Base-by-base conservation (phyloP, 2,797 vertebrate genomes). In the Anniella stebbinsi region DNA sequence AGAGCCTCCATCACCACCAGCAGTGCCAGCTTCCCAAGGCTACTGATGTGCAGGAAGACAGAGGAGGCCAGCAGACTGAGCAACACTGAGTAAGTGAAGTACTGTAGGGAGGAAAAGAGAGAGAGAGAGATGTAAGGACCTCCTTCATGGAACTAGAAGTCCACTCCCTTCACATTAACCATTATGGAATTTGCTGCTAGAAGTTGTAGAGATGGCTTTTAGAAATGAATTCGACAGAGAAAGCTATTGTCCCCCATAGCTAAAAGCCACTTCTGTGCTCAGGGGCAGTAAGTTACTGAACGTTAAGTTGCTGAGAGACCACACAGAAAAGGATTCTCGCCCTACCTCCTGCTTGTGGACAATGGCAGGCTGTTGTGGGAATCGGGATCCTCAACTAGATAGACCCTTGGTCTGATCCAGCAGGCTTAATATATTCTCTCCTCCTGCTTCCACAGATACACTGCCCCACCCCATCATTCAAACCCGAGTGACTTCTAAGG, bases 11-110 rank as follows among this genome's bases (percentile, higher is more conserved):
- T 98, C 93, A 97, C 97, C 96, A 98, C 97, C 98, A 98, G 98
- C 96, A 99, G 98, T 87, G 97, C 97, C 97, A 99, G 96, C 96
- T 99, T 99, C 93, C 98, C 98, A 0, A 99, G 98, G 97, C 99
- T 99, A 96, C 98, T 99, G 97, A 99, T 99, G 97, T 99, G 99
- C 96, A 99, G 98, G 98, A 99, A 99, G 96, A 99, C 98, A 1
- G 99, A 99, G 97, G 98, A 98, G 96, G 98, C 99, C 95, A 99
- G 96, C 95, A 99, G 98, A 94, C 98, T 99, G 95, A 99, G 98
- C 97, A 99, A 97, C 96, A 99, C 97, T 13, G 98, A 98, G 97
- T 98, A 98, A 94, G 97, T 97, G 96, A 99, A 99, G 97, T 99
- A 99, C 99, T 99, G 97, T 30, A 92, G 9, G 84, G 54, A 91